A percentile compares a stretch with the other conserved stretches of the same genome.
Evolutionary conservation across 2,797 vertebrate species (phyloP).

Genomic region (Pseudochaenichthys georgianus): DNA sequence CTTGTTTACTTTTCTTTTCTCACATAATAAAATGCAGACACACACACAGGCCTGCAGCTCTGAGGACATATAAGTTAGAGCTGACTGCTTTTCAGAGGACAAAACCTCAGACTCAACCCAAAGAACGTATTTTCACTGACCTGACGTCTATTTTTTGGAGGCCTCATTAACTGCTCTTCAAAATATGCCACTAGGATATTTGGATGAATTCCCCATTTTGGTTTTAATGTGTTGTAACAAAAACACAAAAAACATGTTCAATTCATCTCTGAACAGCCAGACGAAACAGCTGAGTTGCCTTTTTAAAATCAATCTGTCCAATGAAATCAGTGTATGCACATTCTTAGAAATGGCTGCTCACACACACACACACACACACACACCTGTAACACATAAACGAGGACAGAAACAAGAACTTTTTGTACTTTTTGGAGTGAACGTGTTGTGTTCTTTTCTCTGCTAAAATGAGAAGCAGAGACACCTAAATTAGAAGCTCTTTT

Average conservation of each 20-base stretch:
- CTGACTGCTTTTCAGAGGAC: conserved; percentile 56
- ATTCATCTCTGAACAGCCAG: neutral
- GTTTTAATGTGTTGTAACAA: conserved; percentile 16
- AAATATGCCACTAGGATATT: conserved; percentile 1
- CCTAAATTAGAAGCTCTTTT: neutral
- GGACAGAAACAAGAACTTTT: neutral
- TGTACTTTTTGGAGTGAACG: neutral
- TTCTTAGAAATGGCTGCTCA: neutral
- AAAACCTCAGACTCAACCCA: conserved; percentile 22
- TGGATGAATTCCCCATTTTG: neutral
- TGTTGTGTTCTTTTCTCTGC: neutral
- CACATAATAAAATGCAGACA: conserved; percentile 47
- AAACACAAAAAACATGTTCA: conserved; percentile 1
- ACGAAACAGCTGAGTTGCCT: conserved; percentile 6
- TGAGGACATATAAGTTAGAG: conserved; percentile 36
- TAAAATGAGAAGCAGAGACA: neutral
- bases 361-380: neutral
- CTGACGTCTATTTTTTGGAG: neutral
- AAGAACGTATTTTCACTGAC: neutral
- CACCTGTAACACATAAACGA: neutral
- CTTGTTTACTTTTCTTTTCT: conserved; percentile 53
- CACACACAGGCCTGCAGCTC: conserved; percentile 14
- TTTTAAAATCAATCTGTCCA: conserved; percentile 16
- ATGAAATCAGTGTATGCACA: conserved; percentile 13
- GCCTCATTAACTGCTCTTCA: neutral